Evolutionary conservation across 2,888 invertebrate genomes (phyloP).

Genomic region (Troides oblongomaculatus): DNA sequence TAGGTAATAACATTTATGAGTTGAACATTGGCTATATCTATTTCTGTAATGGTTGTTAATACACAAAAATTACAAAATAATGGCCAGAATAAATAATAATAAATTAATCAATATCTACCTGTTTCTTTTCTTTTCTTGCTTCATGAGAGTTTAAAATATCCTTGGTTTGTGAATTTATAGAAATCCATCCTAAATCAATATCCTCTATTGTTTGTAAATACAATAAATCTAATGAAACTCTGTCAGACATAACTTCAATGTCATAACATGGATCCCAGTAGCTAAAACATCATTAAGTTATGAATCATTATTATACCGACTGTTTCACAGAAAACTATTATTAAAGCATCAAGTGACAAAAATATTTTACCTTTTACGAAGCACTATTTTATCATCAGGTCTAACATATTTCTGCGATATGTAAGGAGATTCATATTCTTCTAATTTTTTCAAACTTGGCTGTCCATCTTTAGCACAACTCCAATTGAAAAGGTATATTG

Average conservation of each 20-base stretch:
- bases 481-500: slow-evolving; percentile 91
- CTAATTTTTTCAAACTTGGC: slow-evolving; percentile 91
- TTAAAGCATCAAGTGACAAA: not conserved
- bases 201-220: slow-evolving; percentile 94
- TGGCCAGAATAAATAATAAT: not conserved
- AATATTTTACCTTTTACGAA: slow-evolving; percentile 87
- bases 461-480: slow-evolving; percentile 85
- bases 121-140: slow-evolving; percentile 88
- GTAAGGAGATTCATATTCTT: slow-evolving; percentile 98
- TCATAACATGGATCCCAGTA: slow-evolving; percentile 95
- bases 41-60: too few species aligned
- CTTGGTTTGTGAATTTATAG: slow-evolving; percentile 84
- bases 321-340: too few species aligned
- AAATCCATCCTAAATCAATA: slow-evolving; percentile 92
- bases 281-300: slow-evolving; percentile 67
- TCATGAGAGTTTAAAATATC: slow-evolving; percentile 86
- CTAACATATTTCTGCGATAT: slow-evolving; percentile 91
- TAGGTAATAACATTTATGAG: too few species aligned
- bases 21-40: too few species aligned
- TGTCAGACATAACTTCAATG: slow-evolving; percentile 88
- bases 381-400: slow-evolving; percentile 88
- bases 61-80: too few species aligned
- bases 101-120: slow-evolving; percentile 74
- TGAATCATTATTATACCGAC: not conserved
- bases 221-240: slow-evolving; percentile 90